phyloP scores from a whole-genome alignment of 2,113 vertebrate species.

The Xyrauchen texanus region DNA sequence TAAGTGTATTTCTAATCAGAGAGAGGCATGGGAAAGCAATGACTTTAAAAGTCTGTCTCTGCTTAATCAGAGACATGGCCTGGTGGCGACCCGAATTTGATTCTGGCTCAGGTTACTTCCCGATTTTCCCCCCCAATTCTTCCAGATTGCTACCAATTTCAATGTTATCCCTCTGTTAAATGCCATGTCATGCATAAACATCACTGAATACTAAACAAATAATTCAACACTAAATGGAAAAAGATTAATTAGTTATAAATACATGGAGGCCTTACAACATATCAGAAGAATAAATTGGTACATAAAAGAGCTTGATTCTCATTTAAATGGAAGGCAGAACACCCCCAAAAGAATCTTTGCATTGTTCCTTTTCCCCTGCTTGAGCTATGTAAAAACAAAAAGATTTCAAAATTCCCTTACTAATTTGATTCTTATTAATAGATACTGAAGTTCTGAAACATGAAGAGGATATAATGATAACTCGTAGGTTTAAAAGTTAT shows the following conservation, averaged over 20 bases:
- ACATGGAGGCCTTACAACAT: not conserved
- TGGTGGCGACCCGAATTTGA: not conserved
- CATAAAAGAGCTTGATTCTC: not conserved
- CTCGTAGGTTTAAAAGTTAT: not conserved
- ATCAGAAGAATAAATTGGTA: not conserved
- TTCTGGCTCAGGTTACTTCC: not conserved
- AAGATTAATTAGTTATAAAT: conserved; percentile 9
- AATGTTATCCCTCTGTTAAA: not conserved
- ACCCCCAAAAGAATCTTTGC: not conserved
- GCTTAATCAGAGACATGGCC: not conserved
- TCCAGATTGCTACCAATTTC: not conserved
- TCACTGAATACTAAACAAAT: conserved; percentile 1
- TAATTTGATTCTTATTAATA: not conserved
- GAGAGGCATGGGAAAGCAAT: not conserved
- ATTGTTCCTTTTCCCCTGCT: too few species aligned
- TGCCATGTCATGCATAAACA: conserved; percentile 12
- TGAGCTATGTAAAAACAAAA: not conserved
- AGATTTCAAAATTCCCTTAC: not conserved
- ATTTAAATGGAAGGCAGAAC: too few species aligned
- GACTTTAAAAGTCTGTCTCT: not conserved
- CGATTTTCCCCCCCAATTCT: not conserved
- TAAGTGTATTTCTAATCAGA: not conserved
- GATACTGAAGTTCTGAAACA: not conserved
- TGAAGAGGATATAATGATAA: not conserved
- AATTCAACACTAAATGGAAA: not conserved